A percentile compares a stretch with the other conserved stretches of the same genome.
phyloP scores from a whole-genome alignment of 2,888 invertebrate species.

The Diloba caeruleocephala region DNA sequence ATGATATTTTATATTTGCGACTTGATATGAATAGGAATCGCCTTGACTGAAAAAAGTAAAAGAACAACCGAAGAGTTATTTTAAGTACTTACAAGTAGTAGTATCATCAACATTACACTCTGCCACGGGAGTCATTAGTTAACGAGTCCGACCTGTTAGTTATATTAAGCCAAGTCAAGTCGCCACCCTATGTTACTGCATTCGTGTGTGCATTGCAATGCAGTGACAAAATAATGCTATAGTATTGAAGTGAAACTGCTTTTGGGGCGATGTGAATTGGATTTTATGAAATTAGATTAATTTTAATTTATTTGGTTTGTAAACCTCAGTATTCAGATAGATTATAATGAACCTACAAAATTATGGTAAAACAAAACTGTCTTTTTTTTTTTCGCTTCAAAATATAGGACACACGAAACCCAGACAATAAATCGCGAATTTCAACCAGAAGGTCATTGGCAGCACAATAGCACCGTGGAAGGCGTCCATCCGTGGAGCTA shows the following conservation, averaged over 20 bases:
- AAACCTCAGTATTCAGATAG: too few species aligned
- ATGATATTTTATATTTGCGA: too few species aligned
- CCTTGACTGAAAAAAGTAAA: too few species aligned
- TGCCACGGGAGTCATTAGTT: slow-evolving; percentile 10
- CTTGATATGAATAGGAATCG: too few species aligned
- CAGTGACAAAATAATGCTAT: too few species aligned
- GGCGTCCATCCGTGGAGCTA: slow-evolving; percentile 78
- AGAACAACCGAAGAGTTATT: too few species aligned
- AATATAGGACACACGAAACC: slow-evolving; percentile 37
- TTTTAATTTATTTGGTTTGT: too few species aligned
- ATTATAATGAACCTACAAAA: too few species aligned
- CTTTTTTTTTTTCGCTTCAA: not conserved
- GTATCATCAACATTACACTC: not conserved
- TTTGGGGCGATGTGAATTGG: too few species aligned
- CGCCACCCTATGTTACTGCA: slow-evolving; percentile 12
- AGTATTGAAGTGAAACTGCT: too few species aligned
- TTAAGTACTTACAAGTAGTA: too few species aligned
- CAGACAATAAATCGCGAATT: slow-evolving; percentile 30
- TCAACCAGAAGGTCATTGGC: slow-evolving; percentile 70
- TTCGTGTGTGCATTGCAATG: slow-evolving; percentile 16
- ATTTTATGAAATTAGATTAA: too few species aligned
- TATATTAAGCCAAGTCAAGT: not conserved
- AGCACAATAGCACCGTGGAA: slow-evolving; percentile 65
- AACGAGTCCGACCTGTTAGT: slow-evolving; percentile 34
- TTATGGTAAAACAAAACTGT: not conserved